These are phyloP conservation scores for Listrodromus nycthemerus DNA, from an alignment of 2,888 invertebrate species.

Conservation along the genomic window DNA sequence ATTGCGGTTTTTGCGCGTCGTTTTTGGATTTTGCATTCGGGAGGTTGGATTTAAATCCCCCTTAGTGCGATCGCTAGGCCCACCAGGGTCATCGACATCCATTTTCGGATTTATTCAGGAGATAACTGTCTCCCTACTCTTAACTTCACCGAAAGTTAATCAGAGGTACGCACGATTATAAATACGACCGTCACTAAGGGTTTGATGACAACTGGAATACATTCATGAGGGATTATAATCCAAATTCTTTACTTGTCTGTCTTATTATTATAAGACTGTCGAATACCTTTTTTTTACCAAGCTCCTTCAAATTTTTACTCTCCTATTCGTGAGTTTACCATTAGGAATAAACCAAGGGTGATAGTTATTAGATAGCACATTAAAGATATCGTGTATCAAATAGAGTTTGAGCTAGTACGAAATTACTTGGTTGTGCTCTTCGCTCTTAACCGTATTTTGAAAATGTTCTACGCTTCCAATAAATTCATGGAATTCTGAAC, in stretches of 20 bases:
- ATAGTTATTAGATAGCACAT: slow-evolving; percentile 9
- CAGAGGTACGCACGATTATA: too few species aligned
- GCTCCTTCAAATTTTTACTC: slow-evolving; percentile 61
- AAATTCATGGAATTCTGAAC: not conserved
- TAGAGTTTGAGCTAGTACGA: not conserved
- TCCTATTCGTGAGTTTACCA: too few species aligned
- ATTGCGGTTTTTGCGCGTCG: too few species aligned
- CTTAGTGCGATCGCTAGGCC: too few species aligned
- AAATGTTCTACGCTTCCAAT: slow-evolving; percentile 8
- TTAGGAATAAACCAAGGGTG: slow-evolving; percentile 26
- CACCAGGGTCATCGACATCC: too few species aligned
- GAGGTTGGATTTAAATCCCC: too few species aligned
- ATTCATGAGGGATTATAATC: slow-evolving; percentile 50
- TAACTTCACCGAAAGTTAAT: too few species aligned
- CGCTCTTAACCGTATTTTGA: not conserved
- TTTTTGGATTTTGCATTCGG: too few species aligned
- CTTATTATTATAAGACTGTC: slow-evolving; percentile 52
- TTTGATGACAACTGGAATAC: too few species aligned
- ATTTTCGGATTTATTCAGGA: too few species aligned
- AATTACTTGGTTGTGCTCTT: slow-evolving; percentile 8
- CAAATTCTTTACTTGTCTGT: slow-evolving; percentile 49
- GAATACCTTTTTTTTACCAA: slow-evolving; percentile 58
- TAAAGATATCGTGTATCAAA: not conserved
- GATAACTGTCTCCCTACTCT: too few species aligned
- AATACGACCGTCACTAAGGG: too few species aligned